Conservation (phyloP, 2,888 invertebrate species). For the Orchesella flavescens region DNA sequence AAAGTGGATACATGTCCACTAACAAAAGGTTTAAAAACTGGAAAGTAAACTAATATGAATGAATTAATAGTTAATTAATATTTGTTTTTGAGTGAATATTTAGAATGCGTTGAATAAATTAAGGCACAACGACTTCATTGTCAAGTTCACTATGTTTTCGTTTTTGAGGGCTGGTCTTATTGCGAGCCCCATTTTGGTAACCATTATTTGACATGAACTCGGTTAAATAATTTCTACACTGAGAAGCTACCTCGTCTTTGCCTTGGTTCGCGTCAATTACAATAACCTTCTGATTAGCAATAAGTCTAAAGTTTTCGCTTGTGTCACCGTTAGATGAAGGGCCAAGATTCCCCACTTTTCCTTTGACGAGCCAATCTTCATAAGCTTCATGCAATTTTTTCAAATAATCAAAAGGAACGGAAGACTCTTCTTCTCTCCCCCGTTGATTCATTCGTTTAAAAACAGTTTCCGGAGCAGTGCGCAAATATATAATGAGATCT, state of each 20-base stretch:
- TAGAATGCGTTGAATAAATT: neutral
- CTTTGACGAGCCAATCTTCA: conserved; percentile 73
- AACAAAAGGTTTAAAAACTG: neutral
- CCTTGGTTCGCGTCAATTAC: conserved; percentile 68
- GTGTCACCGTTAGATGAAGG: neutral
- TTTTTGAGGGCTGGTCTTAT: neutral
- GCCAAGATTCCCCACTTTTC: neutral
- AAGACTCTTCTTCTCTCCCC: conserved; percentile 75
- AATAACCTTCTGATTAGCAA: conserved; percentile 59
- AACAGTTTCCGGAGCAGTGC: conserved; percentile 75
- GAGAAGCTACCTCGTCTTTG: conserved; percentile 65
- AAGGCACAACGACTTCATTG: neutral
- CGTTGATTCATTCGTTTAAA: conserved; percentile 74
- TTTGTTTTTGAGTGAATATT: too few species aligned
- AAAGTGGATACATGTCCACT: conserved; percentile 28
- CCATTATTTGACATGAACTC: neutral
- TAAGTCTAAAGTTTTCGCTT: neutral
- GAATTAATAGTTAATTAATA: too few species aligned
- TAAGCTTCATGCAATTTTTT: conserved; percentile 75
- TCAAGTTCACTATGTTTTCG: neutral
- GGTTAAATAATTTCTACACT: conserved; percentile 27
- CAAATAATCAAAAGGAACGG: conserved; percentile 74
- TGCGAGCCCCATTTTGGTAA: neutral
- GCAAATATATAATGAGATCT: conserved; percentile 76
- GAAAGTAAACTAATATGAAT: neutral